Evolutionary conservation across 2,888 invertebrate species (phyloP), one percentile per base, ranked within the genome.

Genomic region (Pseudococcus viburni): DNA sequence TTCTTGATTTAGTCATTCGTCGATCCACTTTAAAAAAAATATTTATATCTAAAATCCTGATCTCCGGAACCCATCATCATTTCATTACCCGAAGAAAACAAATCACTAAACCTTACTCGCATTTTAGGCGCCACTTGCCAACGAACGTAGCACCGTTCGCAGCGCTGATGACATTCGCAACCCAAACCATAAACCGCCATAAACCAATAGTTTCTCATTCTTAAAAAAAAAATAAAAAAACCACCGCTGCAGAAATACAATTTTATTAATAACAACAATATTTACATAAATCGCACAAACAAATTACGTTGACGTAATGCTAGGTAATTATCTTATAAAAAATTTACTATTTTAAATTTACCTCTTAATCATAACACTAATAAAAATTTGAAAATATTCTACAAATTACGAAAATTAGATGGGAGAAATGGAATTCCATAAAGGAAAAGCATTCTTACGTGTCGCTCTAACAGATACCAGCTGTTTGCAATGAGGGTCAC

Each of bases 221-320:
- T 33, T 33, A 33, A 33, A 42, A 42, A 42, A 42, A 42, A 42
- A 42, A 42, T 3, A 5, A 64, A n/a, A 64, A 64, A 64, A 64
- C 0, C 68, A 73, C 5, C 46, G 9, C 6, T 68, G 46, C 46
- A 73, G 73, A 46, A 86, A 22, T 86, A 86, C 19, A 64, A 55
- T 85, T 85, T 85, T 59, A 59, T 86, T 73, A 86, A 86, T 86
- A 86, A 86, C 86, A 86, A 86, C 86, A 22, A 73, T 86, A 86
- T 86, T 73, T 86, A 86, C 86, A 86, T 73, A 15, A 46, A 19
- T 86, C 64, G 73, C 73, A 68, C 42, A 39, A 86, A 42, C 64
- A 26, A 86, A 42, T 86, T 73, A 46, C 46, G 46, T 68, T 42
- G 17, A 85, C 51, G 33, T 83, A 83, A 83, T 46, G 2, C 42